A percentile compares a stretch with the other conserved stretches of the same genome.
phyloP scores from a whole-genome alignment of 2,113 vertebrate species.

The Colaptes auratus region DNA sequence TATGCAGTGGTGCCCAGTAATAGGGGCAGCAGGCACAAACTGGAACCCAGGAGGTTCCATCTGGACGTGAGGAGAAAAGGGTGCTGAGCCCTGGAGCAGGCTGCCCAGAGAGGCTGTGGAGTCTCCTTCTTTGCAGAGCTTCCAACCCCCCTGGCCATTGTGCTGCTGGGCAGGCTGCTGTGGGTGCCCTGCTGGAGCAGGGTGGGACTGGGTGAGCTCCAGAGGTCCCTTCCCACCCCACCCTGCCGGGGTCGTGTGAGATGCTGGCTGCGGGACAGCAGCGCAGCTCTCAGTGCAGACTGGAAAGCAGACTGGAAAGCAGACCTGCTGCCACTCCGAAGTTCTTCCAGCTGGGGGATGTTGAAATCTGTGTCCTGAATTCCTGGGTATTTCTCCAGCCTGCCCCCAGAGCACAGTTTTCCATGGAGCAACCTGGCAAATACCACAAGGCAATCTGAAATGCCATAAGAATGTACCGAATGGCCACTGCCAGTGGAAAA shows the following conservation, averaged over 20 bases:
- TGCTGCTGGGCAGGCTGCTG: too few species aligned
- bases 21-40: too few species aligned
- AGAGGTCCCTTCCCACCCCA: too few species aligned
- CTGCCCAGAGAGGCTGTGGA: too few species aligned
- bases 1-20: too few species aligned
- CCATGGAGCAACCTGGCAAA: not conserved
- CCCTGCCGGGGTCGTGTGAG: not conserved
- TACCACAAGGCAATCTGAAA: not conserved
- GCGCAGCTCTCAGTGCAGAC: not conserved
- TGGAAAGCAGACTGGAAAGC: not conserved
- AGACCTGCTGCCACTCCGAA: not conserved
- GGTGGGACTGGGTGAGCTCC: too few species aligned
- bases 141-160: too few species aligned
- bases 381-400: not conserved
- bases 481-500: not conserved
- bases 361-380: constrained; percentile 15
- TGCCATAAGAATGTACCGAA: not conserved
- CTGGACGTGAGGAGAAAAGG: too few species aligned
- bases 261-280: not conserved
- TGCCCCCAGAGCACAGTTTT: constrained; percentile 3
- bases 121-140: too few species aligned
- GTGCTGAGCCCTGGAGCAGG: too few species aligned
- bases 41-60: too few species aligned
- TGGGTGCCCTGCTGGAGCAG: too few species aligned
- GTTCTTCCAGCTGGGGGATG: not conserved